These are phyloP conservation scores for Bombus polaris DNA, from an alignment of 1,140 invertebrate genomes.

Conservation along the genomic window DNA sequence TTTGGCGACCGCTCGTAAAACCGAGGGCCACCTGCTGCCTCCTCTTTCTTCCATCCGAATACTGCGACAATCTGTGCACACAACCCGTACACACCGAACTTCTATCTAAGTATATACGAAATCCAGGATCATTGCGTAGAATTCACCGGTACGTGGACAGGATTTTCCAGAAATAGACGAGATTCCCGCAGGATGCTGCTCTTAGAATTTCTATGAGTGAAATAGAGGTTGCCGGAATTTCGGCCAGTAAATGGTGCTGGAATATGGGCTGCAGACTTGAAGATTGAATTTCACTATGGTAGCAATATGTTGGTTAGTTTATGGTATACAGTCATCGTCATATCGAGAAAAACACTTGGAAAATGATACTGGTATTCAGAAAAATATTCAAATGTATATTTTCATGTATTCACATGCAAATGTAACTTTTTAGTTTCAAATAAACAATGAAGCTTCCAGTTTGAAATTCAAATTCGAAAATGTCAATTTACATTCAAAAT, in stretches of 20 bases:
- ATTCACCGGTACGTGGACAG: neutral
- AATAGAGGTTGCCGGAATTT: neutral
- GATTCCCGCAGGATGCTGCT: neutral
- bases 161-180: neutral
- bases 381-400: no score
- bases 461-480: no score
- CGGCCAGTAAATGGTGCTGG: neutral
- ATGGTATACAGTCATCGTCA: rapidly evolving
- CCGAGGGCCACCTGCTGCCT: conserved; percentile 36
- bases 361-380: no score
- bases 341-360: no score
- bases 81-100: no score
- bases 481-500: no score
- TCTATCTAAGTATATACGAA: neutral
- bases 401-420: no score
- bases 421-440: no score
- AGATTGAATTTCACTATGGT: neutral
- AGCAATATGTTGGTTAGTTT: neutral
- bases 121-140: neutral
- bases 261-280: neutral
- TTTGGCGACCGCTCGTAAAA: conserved; percentile 70
- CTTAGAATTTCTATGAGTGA: neutral
- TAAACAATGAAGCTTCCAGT: no score
- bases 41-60: neutral
- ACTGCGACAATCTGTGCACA: conserved; percentile 6